Evolutionary conservation across 2,797 vertebrate species (phyloP).

Genomic region (Anas acuta): DNA sequence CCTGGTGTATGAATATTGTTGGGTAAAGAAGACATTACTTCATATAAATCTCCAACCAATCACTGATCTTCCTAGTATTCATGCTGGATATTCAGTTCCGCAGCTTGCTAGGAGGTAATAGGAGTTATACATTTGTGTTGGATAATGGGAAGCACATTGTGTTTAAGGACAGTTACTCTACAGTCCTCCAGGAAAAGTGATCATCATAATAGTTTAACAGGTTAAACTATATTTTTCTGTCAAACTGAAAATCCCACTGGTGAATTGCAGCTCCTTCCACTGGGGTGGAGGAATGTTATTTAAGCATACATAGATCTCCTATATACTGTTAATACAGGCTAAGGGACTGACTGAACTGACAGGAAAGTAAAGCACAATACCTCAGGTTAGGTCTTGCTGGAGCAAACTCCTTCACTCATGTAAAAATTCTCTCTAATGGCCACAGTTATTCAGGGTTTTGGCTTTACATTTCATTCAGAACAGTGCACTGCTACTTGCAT

Average conservation of each 20-base stretch:
- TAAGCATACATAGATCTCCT: background rate
- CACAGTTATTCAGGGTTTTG: constrained; percentile 27
- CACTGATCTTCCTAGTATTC: background rate
- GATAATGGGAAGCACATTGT: background rate
- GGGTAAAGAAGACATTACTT: background rate
- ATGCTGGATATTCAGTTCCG: background rate
- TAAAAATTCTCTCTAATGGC: background rate
- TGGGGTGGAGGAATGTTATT: background rate
- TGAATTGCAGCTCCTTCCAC: background rate
- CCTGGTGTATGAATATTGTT: background rate
- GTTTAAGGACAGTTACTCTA: background rate
- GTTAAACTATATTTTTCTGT: background rate
- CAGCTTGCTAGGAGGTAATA: background rate
- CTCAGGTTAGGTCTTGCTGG: constrained; percentile 42
- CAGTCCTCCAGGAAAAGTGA: background rate
- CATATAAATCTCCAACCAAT: background rate
- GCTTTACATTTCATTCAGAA: constrained; percentile 24
- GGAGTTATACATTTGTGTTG: background rate
- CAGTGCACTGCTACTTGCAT: background rate
- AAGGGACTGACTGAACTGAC: constrained; percentile 12
- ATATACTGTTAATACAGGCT: background rate
- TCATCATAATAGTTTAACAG: background rate
- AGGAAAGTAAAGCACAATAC: constrained; percentile 54
- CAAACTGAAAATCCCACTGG: background rate
- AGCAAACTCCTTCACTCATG: constrained; percentile 20